Evolutionary conservation across 1,140 invertebrate genomes (phyloP), one percentile per base, ranked within the genome.

Genomic region (Aphelinus atriplicis): DNA sequence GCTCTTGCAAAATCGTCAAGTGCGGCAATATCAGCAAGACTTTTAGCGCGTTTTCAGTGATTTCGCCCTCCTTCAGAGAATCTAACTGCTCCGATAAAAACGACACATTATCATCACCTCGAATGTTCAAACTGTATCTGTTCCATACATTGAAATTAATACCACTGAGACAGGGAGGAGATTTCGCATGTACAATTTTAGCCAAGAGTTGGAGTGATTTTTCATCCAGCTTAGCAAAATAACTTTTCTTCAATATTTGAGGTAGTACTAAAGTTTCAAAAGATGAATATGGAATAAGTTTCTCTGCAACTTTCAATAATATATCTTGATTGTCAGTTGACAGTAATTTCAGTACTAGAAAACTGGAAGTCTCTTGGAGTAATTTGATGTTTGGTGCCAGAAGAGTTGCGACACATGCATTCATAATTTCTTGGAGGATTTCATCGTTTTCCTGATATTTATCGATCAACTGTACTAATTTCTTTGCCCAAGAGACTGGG

Each of bases 181-280:
- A 88, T 84, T 95, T 95, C 46, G 86, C 85, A 46, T 91, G 80
- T 47, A 95, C 85, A 53, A 96, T 89, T 81, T 93, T 92, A 1
- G 92, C 89, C 10, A 95, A 83, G 10, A 95, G 85, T 51, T 89
- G 81, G 76, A 95, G 85, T 2, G 90, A 83, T 66, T 89, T 80
- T 75, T 83, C 78, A 78, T 91, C 88, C 58, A 92, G 89, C 70
- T 83, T 79, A 45, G 86, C 84, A 66, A 88, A 80, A n/a, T 91
- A 83, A 77, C 91, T 92, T 80, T 89, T 91, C 7, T 89, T 87
- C 9, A 95, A 79, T 53, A 95, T 90, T 55, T 89, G 87, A 0
- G 94, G 93, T 67, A 96, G 83, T 69, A 96, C 89, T 63, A 94
- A 86, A 63, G 91, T 88, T 83, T 95, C 93, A 84, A 95, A 95